Base-by-base conservation (phyloP, 2,113 vertebrate genomes). In the Sphyrna mokarran region DNA sequence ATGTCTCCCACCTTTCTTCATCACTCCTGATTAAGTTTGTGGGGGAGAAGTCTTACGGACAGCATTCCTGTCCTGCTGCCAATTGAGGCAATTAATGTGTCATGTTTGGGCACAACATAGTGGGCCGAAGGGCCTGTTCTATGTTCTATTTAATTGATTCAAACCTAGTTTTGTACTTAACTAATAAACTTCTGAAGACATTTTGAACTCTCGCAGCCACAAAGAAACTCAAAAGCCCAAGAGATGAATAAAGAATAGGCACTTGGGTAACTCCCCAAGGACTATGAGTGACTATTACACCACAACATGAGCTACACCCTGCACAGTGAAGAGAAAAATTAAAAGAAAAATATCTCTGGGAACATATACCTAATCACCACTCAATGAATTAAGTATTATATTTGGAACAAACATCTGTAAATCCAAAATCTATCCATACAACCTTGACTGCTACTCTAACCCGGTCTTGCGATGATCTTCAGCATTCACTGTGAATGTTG, bases 401-500 rank as follows among this genome's bases (percentile, higher is more conserved):
- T 68, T 93, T 93, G 61, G 6, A 22, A 37, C 61, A 93, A 93
- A 68, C 58, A 93, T 43, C 7, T 66, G 16, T 37, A 93, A 66
- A 66, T 66, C 63, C 37, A 37, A 66, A 91, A 37, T 33, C n/a
- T n/a, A 14, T 23, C 58, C 1, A 61, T n/a, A 91, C n/a, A 37
- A 93, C 89, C 61, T 68, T 66, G 29, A 14, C 93, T 29, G n/a
- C 11, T 29, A 72, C 43, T 29, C 10, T 43, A 29, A 68, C 37
- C 43, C 22, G 29, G 3, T 11, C 0, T 72, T 48, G 18, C n/a
- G 18, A 40, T 29, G 37, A 48, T 70, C 93, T 40, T 26, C 22
- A 70, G 3, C n/a, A 95, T 95, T 95, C 43, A 72, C 40, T 95
- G 11, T 48, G 22, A 95, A 72, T 69, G 68, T 95, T 43, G 93